Conservation (phyloP, 2,888 invertebrate species). For the Octonoba sinensis region DNA sequence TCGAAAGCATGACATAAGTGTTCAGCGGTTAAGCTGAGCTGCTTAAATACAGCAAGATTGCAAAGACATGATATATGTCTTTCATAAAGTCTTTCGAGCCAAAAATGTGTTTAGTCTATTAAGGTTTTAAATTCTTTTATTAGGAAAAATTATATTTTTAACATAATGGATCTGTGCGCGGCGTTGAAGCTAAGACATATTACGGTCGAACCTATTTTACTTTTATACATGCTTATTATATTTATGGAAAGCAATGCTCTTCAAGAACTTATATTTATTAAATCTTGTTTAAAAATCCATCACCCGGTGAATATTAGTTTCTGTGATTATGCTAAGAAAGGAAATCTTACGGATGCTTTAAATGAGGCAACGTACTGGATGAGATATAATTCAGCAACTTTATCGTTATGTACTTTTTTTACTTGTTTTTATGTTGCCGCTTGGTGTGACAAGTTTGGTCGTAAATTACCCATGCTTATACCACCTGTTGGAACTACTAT, state of each 20-base stretch:
- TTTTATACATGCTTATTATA: conserved; percentile 88
- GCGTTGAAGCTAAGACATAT: conserved; percentile 69
- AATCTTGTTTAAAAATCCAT: conserved; percentile 70
- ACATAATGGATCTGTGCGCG: not conserved
- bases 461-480: conserved; percentile 72
- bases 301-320: conserved; percentile 66
- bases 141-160: not conserved
- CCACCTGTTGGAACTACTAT: conserved; percentile 71
- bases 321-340: conserved; percentile 66
- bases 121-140: too few relatives aligned
- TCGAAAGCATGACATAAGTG: too few relatives aligned
- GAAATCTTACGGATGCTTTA: conserved; percentile 15
- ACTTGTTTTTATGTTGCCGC: conserved; percentile 69
- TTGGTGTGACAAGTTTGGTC: conserved; percentile 72
- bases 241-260: conserved; percentile 71
- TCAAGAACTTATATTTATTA: conserved; percentile 72
- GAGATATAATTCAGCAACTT: conserved; percentile 68
- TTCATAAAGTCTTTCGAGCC: too few relatives aligned
- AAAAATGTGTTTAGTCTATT: too few relatives aligned
- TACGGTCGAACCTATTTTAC: conserved; percentile 88
- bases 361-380: conserved; percentile 46
- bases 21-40: too few relatives aligned
- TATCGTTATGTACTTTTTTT: conserved; percentile 69
- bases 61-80: too few relatives aligned
- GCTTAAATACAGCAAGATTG: too few relatives aligned